Base-by-base conservation (phyloP, 2,797 vertebrate species). In the Halcyon chelicuti region DNA sequence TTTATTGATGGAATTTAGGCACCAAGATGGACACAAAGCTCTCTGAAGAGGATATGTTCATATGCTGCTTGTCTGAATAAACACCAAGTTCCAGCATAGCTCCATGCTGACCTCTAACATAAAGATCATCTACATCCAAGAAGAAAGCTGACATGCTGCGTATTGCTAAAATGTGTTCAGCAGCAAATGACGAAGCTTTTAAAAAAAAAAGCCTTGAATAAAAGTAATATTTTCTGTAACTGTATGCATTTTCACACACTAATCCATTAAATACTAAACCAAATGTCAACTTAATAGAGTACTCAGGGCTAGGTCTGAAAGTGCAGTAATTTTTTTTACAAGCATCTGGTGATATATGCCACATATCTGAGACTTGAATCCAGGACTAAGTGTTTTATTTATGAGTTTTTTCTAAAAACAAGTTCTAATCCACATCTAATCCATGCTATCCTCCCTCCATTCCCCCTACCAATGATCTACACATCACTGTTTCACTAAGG, bases 361-460 rank as follows among this genome's bases (percentile, higher is more conserved):
- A 95, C 74, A 6, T 94, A 95, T 94, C 94, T 82, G 60, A 95
- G 91, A 89, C 70, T 79, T 95, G 86, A 96, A 65, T 94, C 77
- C 79, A 47, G 52, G 74, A 55, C 83, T 95, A 93, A 94, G 90
- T 93, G 93, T 93, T 96, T 96, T 95, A 94, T 96, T 97, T 95
- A 97, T 93, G 86, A 96, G 85, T 76, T 95, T 96, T 96, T 92
- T 94, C 95, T 95, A 74, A 95, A 95, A 96, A 92, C 94, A 95
- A 87, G 12, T 65, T 89, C 83, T 95, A 96, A 95, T 95, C 96
- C 95, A 82, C 88, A 82, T 85, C 60, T 96, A 95, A 97, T 95
- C 92, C 95, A 89, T 71, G 37, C 57, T 87, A 67, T 93, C 67
- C 90, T 96, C 67, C 77, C 63, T 81, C 66, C 60, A 65, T 70